These are phyloP conservation scores for Listronotus bonariensis DNA, from an alignment of 1,140 invertebrate genomes.

Conservation along the genomic window DNA sequence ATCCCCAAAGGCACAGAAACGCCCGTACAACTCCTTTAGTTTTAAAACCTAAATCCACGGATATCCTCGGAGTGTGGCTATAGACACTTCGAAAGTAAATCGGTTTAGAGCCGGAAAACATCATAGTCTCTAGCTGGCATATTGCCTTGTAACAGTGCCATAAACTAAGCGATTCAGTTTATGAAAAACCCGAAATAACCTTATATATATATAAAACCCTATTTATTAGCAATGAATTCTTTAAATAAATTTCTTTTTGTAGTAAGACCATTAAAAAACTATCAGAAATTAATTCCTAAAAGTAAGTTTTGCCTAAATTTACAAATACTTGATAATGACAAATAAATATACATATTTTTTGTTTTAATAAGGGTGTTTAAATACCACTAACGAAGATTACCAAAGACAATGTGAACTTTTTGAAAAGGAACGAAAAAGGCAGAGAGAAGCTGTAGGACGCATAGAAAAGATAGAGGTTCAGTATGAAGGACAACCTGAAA, in stretches of 20 bases:
- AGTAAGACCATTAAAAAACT: background rate
- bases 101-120: too few relatives aligned
- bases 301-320: background rate
- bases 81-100: too few relatives aligned
- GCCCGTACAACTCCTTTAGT: too few relatives aligned
- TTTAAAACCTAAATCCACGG: too few relatives aligned
- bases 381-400: constrained; percentile 62
- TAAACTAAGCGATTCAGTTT: too few relatives aligned
- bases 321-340: too few relatives aligned
- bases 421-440: constrained; percentile 76
- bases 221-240: constrained; percentile 19
- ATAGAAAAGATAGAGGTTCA: constrained; percentile 92
- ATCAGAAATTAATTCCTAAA: background rate
- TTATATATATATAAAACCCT: too few relatives aligned
- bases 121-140: too few relatives aligned
- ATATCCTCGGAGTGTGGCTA: too few relatives aligned
- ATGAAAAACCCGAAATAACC: too few relatives aligned
- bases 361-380: constrained; percentile 40
- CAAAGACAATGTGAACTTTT: constrained; percentile 72
- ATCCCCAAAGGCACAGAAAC: too few relatives aligned
- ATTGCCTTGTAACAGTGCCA: too few relatives aligned
- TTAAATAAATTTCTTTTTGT: constrained; percentile 5
- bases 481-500: constrained; percentile 74
- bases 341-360: background rate
- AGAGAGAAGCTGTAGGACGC: constrained; percentile 72